Conservation (phyloP, 2,888 invertebrate species). For the Cerastis rubricosa region DNA sequence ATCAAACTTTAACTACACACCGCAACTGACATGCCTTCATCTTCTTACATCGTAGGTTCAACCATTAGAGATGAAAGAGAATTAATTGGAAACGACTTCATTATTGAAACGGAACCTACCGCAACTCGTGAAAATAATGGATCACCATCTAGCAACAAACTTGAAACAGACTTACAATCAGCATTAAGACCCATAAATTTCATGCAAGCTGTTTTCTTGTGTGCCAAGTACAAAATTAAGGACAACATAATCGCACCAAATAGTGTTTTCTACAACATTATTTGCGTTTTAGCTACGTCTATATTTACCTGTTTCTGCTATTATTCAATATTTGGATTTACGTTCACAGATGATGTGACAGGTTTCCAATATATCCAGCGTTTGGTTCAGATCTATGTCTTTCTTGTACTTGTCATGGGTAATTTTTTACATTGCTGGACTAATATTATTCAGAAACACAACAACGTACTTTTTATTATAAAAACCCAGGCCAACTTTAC, state of each 20-base stretch:
- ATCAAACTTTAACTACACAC: not conserved
- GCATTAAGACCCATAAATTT: not conserved
- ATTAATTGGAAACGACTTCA: not conserved
- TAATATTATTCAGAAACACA: slow-evolving; percentile 14
- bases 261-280: not conserved
- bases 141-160: not conserved
- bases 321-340: not conserved
- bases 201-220: slow-evolving; percentile 3
- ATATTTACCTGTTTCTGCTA: not conserved
- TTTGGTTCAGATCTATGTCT: not conserved
- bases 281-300: not conserved
- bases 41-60: not conserved
- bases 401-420: not conserved
- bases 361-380: slow-evolving; percentile 1
- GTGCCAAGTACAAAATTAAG: slow-evolving; percentile 1
- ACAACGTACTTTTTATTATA: slow-evolving; percentile 6
- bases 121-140: not conserved
- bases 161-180: slow-evolving; percentile 1
- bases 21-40: not conserved
- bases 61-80: not conserved
- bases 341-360: not conserved
- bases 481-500: slow-evolving; percentile 18
- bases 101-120: not conserved
- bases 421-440: not conserved
- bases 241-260: not conserved